Base-by-base conservation (phyloP, 1,140 invertebrate genomes). In the Caenorhabditis tropicalis region DNA sequence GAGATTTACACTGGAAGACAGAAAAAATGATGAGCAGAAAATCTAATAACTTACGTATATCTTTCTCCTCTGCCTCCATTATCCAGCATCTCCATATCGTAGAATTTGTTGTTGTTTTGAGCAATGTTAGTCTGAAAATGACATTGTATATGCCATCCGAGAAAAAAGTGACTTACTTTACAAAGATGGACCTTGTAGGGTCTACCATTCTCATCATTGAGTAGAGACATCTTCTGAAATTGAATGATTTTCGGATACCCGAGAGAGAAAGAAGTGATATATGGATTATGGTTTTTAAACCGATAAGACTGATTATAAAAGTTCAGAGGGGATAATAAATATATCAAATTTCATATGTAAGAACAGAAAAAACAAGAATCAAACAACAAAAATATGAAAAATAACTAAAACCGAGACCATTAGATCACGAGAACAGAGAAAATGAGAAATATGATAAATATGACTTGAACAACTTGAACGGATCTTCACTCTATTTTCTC, bases 161-260 rank as follows among this genome's bases (percentile, higher is more conserved):
- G 12, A 43, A 43, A 43, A 6, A 5, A 12, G 5, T 43, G 39
- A 43, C 39, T 43, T 43, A 43, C 39, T 24, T 74, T 74, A 21
- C 65, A 74, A 12, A 74, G n/a, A 24, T 74, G 65, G 15, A 74
- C 65, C 16, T 74, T 74, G n/a, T 74, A 74, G 19, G 36, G 27
- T 46, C 36, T 43, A 21, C 65, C 65, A 95, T 84, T 84, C 89
- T 96, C 95, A 87, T 98, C 95, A 91, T 97, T 97, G 4, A 98
- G 91, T 21, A 98, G 93, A 49, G 95, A 93, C 31, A 98, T 92
- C 36, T 74, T 58, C 82, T 16, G 56, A 46, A 27, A 58, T 2
- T 10, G 29, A 29, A 56, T 56, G 53, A 24, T 6, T 10, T 27
- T 27, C 6, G 21, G 29, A 56, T 27, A 56, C 27, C 16, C 6